Conservation (phyloP, 2,888 invertebrate species). For the Noctua pronuba region DNA sequence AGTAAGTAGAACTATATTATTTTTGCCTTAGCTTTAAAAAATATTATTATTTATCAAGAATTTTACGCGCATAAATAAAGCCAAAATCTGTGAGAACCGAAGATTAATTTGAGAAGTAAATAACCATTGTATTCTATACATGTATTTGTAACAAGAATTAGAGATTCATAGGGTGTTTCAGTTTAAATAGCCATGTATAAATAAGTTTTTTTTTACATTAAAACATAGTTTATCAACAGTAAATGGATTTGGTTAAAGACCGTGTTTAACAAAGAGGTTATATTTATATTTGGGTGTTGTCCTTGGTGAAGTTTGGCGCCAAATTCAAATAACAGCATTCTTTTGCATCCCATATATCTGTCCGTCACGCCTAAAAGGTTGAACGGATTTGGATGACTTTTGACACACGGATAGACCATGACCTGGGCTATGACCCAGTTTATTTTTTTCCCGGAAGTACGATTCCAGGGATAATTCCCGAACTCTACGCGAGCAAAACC, state of each 20-base stretch:
- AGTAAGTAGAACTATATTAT: slow-evolving; percentile 29
- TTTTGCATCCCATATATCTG: background rate
- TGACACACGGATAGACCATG: background rate
- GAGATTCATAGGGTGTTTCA: too few relatives aligned
- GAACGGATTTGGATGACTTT: background rate
- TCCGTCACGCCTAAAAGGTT: background rate
- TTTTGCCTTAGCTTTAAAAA: background rate
- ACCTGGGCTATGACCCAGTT: background rate
- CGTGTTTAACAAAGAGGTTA: slow-evolving; percentile 31
- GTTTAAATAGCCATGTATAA: background rate
- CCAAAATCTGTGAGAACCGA: background rate
- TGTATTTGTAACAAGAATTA: background rate
- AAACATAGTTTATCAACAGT: background rate
- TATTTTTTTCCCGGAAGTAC: background rate
- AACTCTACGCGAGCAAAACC: background rate
- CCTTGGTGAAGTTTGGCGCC: slow-evolving; percentile 33
- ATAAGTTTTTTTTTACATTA: background rate
- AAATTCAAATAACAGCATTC: slow-evolving; percentile 26
- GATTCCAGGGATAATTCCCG: background rate
- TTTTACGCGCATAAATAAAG: too few relatives aligned
- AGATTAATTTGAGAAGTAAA: background rate
- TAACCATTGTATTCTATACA: background rate
- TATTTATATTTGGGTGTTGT: slow-evolving; percentile 38
- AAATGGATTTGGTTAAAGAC: background rate
- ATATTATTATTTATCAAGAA: background rate